Base-by-base conservation (phyloP, 2,888 invertebrate species). In the Melangyna quadrimaculata region DNA sequence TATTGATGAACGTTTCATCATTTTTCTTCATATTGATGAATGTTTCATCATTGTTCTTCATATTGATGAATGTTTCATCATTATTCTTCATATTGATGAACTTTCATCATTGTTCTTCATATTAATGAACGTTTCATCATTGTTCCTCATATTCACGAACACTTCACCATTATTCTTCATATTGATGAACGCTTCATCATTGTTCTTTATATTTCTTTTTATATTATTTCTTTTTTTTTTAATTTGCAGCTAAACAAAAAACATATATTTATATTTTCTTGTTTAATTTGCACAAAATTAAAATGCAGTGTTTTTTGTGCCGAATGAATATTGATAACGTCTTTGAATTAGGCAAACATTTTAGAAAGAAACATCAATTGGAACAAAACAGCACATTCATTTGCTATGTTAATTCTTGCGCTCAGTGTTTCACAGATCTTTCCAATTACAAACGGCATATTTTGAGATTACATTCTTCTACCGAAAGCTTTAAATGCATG, bases 401-500 rank as follows among this genome's bases (percentile, higher is more conserved):
- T 37, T 70, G 69, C 27, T 70, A 70, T 55, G 69, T 70, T 17
- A 55, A 17, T 55, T 70, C 69, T 55, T 70, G 69, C 27, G 69
- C 55, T 55, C 69, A 70, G 69, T 53, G 69, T 55, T 70, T 70
- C 24, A 70, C 37, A 70, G 40, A 70, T 70, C 69, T 70, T 53
- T 70, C 69, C 14, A 70, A 70, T 70, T 70, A 70, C 40, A 55
- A 70, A 70, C 69, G 53, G 40, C 69, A 70, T 55, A 67, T 67
- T 51, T 35, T 70, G 40, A 53, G 53, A 70, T n/a, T 27, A 70
- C 69, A 70, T 37, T 53, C 14, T 70, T 55, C 69, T 70, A 37
- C 14, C 35, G 14, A 35, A 69, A 55, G 53, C 53, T 19, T 70
- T 32, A 55, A 55, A 27, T 55, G 40, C 40, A 70, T 70, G 37